phyloP scores from a whole-genome alignment of 2,113 vertebrate species.

The Embiotoca jacksoni region DNA sequence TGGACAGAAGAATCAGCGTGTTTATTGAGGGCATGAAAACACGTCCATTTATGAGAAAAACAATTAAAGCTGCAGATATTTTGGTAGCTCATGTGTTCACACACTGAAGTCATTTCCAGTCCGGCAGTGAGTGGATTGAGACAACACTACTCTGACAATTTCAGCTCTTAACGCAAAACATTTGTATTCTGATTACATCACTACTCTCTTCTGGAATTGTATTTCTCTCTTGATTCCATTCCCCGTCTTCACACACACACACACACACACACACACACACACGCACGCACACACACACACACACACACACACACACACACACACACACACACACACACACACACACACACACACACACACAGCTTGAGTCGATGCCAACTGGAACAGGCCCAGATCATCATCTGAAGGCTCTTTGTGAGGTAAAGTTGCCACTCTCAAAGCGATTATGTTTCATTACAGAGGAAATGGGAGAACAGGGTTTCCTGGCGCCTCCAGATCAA shows the following conservation, averaged over 20 bases:
- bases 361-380: conserved; percentile 39
- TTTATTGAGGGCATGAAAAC: too few species aligned
- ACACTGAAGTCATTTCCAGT: too few species aligned
- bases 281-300: conserved; percentile 17
- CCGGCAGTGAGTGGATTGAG: too few species aligned
- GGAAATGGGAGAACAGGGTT: conserved; percentile 62
- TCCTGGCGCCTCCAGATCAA: conserved; percentile 64
- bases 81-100: too few species aligned
- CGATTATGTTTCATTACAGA: conserved; percentile 68
- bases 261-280: background rate
- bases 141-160: too few species aligned
- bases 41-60: too few species aligned
- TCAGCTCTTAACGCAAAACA: too few species aligned
- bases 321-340: conserved; percentile 20
- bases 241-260: background rate
- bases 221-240: conserved; percentile 7
- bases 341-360: background rate
- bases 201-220: background rate
- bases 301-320: background rate
- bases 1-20: too few species aligned
- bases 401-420: conserved; percentile 48
- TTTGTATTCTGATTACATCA: background rate
- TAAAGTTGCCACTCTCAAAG: conserved; percentile 59
- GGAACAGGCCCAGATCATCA: conserved; percentile 37
- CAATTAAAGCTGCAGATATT: too few species aligned